Evolutionary conservation across 2,113 vertebrate species (phyloP), one percentile per base, ranked within the genome.

Genomic region (Phaethornis superciliosus): DNA sequence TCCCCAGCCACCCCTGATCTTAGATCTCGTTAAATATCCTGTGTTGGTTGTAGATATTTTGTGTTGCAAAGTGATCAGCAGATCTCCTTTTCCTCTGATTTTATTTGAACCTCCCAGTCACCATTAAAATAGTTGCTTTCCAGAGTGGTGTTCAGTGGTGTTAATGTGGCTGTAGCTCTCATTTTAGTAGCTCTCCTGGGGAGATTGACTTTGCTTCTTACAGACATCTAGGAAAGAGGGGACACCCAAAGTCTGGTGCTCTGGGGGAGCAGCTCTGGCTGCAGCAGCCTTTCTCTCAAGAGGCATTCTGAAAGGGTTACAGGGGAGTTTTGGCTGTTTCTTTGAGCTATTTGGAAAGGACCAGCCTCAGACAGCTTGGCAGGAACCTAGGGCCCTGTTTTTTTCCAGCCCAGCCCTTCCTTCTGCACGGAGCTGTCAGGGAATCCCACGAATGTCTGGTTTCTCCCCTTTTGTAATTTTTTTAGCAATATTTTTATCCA

Each of bases 391-490:
- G 85, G 97, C 96, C 97, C 97, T 97, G 95, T 98, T 98, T 98
- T 98, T 99, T 99, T 99, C 98, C 98, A 99, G 98, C 98, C 98
- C 98, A 98, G 93, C 97, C 98, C 98, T 98, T 98, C 97, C 98
- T 98, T 98, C 98, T 98, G 97, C 98, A 98, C 98, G 74, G 97
- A 98, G 97, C 97, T 99, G 98, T 99, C 98, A 98, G 98, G 97
- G 98, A 99, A 99, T 99, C 98, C 97, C 97, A 98, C 88, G 96
- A 98, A 99, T 99, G 98, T 98, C 98, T 98, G 98, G 96, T 98
- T 97, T 98, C 98, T 98, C 96, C 96, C 91, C 89, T 97, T 98
- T 97, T 40, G n/a, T 97, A 94, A 88, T 47, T 94, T 97, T 96
- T 49, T 96, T 82, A 91, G 91, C 88, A 97, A 70, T 96, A 93